phyloP scores from a whole-genome alignment of 1,140 invertebrate genomes.

The Lepidurus couesii region DNA sequence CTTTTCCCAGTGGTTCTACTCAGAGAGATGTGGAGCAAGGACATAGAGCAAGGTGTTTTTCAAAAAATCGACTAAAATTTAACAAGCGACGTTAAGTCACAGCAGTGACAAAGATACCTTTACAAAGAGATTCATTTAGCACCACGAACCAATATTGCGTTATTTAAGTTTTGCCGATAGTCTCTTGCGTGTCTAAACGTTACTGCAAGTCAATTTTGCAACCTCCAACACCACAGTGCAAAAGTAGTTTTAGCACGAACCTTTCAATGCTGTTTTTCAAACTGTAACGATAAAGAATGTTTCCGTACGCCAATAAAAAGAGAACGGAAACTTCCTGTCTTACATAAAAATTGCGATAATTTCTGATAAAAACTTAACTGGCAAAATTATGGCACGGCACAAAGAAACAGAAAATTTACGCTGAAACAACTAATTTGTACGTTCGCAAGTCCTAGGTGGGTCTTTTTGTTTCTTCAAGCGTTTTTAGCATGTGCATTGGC shows the following conservation, averaged over 20 bases:
- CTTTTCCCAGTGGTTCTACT: background rate
- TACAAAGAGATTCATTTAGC: constrained; percentile 2
- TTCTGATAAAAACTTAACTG: background rate
- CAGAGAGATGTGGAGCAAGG: no score
- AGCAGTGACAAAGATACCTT: background rate
- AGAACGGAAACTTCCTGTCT: background rate
- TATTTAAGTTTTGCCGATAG: background rate
- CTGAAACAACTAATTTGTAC: constrained; percentile 3
- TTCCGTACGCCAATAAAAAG: background rate
- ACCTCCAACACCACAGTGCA: background rate
- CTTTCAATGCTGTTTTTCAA: background rate
- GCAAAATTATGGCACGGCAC: background rate
- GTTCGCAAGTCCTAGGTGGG: background rate
- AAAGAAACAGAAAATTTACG: background rate
- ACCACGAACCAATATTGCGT: background rate
- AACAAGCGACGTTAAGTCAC: background rate
- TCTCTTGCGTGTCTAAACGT: background rate
- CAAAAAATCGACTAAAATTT: constrained; percentile 15
- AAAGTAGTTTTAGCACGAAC: background rate
- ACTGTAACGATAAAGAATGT: background rate
- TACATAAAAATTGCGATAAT: no score
- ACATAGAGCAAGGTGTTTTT: background rate
- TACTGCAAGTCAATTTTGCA: background rate
- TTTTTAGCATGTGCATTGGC: constrained; percentile 1
- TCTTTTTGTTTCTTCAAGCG: background rate